A percentile compares a stretch with the other conserved stretches of the same genome.
Evolutionary conservation across 2,797 vertebrate genomes (phyloP).

Genomic region (Oophaga sylvatica): DNA sequence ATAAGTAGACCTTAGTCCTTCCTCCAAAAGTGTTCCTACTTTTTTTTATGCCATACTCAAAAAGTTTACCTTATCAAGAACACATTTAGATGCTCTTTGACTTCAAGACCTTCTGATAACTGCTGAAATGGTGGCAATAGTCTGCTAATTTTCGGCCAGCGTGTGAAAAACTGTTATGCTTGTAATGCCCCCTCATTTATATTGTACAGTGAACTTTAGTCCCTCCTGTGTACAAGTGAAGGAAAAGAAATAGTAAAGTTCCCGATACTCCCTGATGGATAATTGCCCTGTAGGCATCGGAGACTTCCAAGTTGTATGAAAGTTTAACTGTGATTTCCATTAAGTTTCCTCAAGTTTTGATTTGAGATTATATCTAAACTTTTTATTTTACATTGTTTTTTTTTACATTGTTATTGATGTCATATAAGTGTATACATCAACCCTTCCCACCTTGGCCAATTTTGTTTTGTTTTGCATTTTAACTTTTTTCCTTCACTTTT

Average conservation of each 20-base stretch:
- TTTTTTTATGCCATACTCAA: neutral
- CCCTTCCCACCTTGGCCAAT: too few species aligned
- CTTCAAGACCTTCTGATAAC: neutral
- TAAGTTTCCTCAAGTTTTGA: neutral
- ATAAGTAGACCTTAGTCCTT: neutral
- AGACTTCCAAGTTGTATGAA: neutral
- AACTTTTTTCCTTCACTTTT: too few species aligned
- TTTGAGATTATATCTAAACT: neutral
- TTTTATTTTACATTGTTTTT: neutral
- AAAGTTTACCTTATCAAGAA: neutral
- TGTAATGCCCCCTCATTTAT: neutral
- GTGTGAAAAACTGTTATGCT: neutral
- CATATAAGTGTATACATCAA: too few species aligned
- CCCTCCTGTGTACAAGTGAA: conserved; percentile 64
- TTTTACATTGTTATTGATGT: neutral
- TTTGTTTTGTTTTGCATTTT: too few species aligned
- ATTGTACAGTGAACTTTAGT: neutral
- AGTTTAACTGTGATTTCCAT: neutral
- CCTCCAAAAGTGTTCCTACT: neutral
- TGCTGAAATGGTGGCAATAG: neutral
- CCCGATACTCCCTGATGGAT: conserved; percentile 63
- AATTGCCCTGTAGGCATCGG: conserved; percentile 63
- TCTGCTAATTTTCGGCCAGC: neutral
- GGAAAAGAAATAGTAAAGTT: conserved; percentile 63
- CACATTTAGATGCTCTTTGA: neutral